These are phyloP conservation scores for Todiramphus chloris DNA, from an alignment of 2,113 vertebrate species.

Conservation along the genomic window DNA sequence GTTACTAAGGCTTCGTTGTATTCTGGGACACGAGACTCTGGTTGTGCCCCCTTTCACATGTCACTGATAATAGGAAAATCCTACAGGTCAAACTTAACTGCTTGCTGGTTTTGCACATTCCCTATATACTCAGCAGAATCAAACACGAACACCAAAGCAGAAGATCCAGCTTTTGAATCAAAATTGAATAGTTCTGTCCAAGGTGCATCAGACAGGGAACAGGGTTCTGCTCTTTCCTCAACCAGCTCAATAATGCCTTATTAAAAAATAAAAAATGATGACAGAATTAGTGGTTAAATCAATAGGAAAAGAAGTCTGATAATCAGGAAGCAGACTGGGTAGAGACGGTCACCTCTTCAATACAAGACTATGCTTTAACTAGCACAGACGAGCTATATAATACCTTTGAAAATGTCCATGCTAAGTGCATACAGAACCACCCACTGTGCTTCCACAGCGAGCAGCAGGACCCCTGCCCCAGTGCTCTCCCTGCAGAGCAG, in stretches of 20 bases:
- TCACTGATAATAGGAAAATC: not conserved
- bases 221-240: not conserved
- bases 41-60: not conserved
- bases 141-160: not conserved
- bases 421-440: not conserved
- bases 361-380: not conserved
- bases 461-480: not conserved
- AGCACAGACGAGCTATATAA: fast-evolving
- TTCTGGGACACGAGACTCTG: not conserved
- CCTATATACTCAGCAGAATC: not conserved
- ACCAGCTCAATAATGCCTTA: not conserved
- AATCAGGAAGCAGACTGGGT: not conserved
- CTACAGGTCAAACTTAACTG: not conserved
- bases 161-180: not conserved
- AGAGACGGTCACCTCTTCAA: not conserved
- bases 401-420: not conserved
- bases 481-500: not conserved
- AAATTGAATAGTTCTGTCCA: not conserved
- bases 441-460: not conserved
- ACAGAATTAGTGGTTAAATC: not conserved
- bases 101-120: not conserved
- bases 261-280: not conserved
- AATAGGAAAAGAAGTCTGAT: not conserved
- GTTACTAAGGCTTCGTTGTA: not conserved
- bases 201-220: not conserved